phyloP scores from a whole-genome alignment of 2,113 vertebrate species.

The Gymnarchus niloticus region DNA sequence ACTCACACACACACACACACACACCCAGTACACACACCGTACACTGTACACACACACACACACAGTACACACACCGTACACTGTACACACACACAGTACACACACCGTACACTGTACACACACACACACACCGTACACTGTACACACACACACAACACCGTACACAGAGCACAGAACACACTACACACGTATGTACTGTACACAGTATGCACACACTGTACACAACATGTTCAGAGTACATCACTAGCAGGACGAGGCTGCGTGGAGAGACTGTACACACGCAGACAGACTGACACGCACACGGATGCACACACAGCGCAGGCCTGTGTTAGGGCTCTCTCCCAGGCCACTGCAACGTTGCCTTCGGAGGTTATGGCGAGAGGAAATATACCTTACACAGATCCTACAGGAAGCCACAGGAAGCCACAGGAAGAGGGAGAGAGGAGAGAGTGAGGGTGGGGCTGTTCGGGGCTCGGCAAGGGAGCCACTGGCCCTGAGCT shows the following conservation, averaged over 20 bases:
- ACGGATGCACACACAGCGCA: background rate
- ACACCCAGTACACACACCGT: background rate
- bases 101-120: background rate
- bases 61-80: background rate
- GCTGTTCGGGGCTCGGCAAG: background rate
- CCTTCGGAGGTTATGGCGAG: background rate
- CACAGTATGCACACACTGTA: background rate
- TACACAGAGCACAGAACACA: background rate
- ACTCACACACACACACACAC: too few relatives aligned
- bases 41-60: background rate
- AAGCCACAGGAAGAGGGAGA: slow-evolving; percentile 43
- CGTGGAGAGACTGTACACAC: background rate
- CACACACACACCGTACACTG: too few relatives aligned
- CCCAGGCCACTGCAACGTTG: background rate
- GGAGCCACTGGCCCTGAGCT: background rate
- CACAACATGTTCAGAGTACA: too few relatives aligned
- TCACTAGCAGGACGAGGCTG: background rate
- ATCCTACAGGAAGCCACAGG: slow-evolving; percentile 74
- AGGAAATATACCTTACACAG: slow-evolving; percentile 72
- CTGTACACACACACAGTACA: background rate
- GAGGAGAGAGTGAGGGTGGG: background rate
- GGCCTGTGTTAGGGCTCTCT: background rate
- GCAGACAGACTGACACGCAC: background rate
- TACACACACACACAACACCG: background rate
- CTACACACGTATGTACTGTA: too few relatives aligned